A percentile compares a stretch with the other conserved stretches of the same genome.
phyloP scores from a whole-genome alignment of 1,140 invertebrate species.

The Mylabris phalerata region DNA sequence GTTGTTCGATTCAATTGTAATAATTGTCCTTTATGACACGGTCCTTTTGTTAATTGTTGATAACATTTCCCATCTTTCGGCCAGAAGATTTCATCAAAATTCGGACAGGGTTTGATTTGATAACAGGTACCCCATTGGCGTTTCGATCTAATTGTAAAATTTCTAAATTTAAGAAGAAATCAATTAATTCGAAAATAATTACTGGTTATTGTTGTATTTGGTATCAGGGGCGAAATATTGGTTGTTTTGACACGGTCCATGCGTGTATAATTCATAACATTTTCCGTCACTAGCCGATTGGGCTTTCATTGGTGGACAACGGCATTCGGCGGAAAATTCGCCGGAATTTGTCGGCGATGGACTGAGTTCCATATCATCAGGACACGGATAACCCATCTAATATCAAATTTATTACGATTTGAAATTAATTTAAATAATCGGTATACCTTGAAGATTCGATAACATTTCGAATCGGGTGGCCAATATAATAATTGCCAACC shows the following conservation, averaged over 20 bases:
- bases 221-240: constrained; percentile 63
- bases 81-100: constrained; percentile 60
- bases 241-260: constrained; percentile 61
- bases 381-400: constrained; percentile 69
- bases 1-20: constrained; percentile 48
- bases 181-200: background rate
- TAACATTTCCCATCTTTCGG: constrained; percentile 66
- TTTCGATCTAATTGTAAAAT: constrained; percentile 35
- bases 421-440: background rate
- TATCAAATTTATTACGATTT: no score
- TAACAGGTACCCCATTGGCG: constrained; percentile 62
- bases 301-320: constrained; percentile 69
- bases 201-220: constrained; percentile 1
- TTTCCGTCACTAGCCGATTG: constrained; percentile 49
- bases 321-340: constrained; percentile 59
- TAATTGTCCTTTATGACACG: constrained; percentile 62
- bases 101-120: constrained; percentile 51
- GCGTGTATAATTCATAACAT: constrained; percentile 64
- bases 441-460: constrained; percentile 71
- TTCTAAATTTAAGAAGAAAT: background rate
- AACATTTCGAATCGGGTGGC: constrained; percentile 73
- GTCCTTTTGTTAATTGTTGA: constrained; percentile 57
- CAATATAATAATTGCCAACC: constrained; percentile 81
- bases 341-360: constrained; percentile 48
- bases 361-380: constrained; percentile 73